These are phyloP conservation scores for Chamaea fasciata DNA, from an alignment of 2,113 vertebrate species.

Conservation along the genomic window DNA sequence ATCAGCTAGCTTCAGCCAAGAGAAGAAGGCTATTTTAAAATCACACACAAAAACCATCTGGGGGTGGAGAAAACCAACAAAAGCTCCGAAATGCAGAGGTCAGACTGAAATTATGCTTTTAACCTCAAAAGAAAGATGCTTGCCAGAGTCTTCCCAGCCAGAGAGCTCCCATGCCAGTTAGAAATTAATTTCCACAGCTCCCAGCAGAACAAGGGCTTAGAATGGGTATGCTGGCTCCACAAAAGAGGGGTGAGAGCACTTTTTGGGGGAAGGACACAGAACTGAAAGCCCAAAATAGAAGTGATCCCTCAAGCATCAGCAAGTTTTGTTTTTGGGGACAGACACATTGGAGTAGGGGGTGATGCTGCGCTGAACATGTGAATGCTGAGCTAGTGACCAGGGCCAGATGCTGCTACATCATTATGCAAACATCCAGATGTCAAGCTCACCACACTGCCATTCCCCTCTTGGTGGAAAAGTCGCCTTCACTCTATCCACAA, in stretches of 20 bases:
- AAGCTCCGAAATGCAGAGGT: conserved; percentile 35
- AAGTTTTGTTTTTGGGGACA: background rate
- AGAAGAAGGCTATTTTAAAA: conserved; percentile 59
- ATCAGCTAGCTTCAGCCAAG: conserved; percentile 49
- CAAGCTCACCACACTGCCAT: background rate
- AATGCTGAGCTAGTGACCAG: background rate
- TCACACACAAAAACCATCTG: conserved; percentile 54
- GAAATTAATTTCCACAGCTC: conserved; percentile 26
- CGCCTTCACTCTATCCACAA: background rate
- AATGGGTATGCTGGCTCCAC: background rate
- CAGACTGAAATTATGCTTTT: conserved; percentile 53
- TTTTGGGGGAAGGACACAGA: background rate
- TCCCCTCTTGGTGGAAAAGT: background rate
- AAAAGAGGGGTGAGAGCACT: background rate
- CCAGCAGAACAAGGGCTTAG: background rate
- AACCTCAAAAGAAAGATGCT: conserved; percentile 55
- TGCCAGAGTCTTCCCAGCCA: conserved; percentile 15
- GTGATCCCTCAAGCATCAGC: background rate
- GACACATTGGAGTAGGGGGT: background rate
- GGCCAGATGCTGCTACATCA: background rate
- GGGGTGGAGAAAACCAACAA: conserved; percentile 55
- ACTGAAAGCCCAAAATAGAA: background rate
- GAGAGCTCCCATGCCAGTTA: background rate
- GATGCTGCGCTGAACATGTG: background rate
- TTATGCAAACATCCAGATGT: conserved; percentile 57